Evolutionary conservation across 2,888 invertebrate genomes (phyloP).

Genomic region (Idaea dimidiata): DNA sequence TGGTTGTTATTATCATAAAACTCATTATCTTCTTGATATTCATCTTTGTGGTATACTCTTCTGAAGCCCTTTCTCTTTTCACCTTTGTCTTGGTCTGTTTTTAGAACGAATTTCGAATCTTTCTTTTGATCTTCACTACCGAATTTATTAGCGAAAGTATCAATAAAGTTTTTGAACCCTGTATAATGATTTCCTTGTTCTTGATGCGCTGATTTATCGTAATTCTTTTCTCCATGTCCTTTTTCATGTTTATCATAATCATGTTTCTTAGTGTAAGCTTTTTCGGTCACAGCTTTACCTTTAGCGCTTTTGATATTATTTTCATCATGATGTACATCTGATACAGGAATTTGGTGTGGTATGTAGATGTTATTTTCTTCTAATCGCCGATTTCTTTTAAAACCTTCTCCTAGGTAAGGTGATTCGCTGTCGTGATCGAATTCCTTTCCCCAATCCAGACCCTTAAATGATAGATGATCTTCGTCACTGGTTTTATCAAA

Average conservation of each 20-base stretch:
- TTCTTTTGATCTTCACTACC: slow-evolving; percentile 53
- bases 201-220: slow-evolving; percentile 36
- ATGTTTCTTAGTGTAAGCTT: slow-evolving; percentile 32
- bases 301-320: slow-evolving; percentile 9
- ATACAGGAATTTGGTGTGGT: neutral
- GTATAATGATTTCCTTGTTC: slow-evolving; percentile 39
- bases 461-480: slow-evolving; percentile 56
- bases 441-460: slow-evolving; percentile 52
- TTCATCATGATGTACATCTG: neutral
- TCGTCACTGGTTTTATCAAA: slow-evolving; percentile 51
- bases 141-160: slow-evolving; percentile 61
- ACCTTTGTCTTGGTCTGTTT: slow-evolving; percentile 53
- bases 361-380: slow-evolving; percentile 15
- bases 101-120: slow-evolving; percentile 43
- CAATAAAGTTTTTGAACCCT: slow-evolving; percentile 58
- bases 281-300: slow-evolving; percentile 35
- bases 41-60: slow-evolving; percentile 67
- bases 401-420: slow-evolving; percentile 29
- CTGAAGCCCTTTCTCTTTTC: slow-evolving; percentile 64
- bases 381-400: slow-evolving; percentile 37
- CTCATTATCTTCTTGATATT: slow-evolving; percentile 67
- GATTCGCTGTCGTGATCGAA: slow-evolving; percentile 40
- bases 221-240: slow-evolving; percentile 34
- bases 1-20: slow-evolving; percentile 63
- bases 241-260: slow-evolving; percentile 42